Evolutionary conservation across 2,888 invertebrate genomes (phyloP).

Genomic region (Agriotes lineatus): DNA sequence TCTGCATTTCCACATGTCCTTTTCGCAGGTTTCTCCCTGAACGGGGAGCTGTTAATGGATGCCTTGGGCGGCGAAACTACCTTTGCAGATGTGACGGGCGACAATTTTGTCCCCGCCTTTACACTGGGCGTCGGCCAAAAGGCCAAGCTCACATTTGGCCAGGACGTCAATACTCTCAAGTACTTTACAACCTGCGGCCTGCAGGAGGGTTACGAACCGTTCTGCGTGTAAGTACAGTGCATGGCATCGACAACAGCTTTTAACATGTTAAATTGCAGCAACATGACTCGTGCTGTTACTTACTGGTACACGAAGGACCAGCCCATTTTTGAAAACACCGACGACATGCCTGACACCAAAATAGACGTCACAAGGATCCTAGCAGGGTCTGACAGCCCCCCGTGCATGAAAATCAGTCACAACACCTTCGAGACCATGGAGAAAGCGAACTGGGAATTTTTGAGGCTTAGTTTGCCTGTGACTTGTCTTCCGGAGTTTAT

Average conservation of each 20-base stretch:
- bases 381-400: slow-evolving; percentile 86
- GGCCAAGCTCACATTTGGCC: slow-evolving; percentile 94
- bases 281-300: slow-evolving; percentile 97
- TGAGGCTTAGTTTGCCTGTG: slow-evolving; percentile 95
- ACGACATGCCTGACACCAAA: slow-evolving; percentile 87
- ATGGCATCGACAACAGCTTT: too few relatives aligned
- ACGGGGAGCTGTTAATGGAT: slow-evolving; percentile 98
- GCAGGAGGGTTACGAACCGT: slow-evolving; percentile 99
- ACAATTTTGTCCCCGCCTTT: slow-evolving; percentile 93
- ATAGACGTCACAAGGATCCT: slow-evolving; percentile 91
- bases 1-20: too few relatives aligned
- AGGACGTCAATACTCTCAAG: slow-evolving; percentile 96
- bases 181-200: slow-evolving; percentile 99
- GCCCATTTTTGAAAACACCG: slow-evolving; percentile 95
- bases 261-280: slow-evolving; percentile 72
- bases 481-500: slow-evolving; percentile 89
- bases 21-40: slow-evolving; percentile 92
- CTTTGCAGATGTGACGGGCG: slow-evolving; percentile 95
- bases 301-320: slow-evolving; percentile 99
- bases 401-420: slow-evolving; percentile 95
- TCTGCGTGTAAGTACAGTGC: slow-evolving; percentile 94
- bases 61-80: slow-evolving; percentile 98
- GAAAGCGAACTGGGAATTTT: slow-evolving; percentile 98
- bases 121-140: slow-evolving; percentile 94
- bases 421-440: slow-evolving; percentile 98